These are phyloP conservation scores for Rhimphoctona megacephalus DNA, from an alignment of 2,888 invertebrate genomes.

Conservation along the genomic window DNA sequence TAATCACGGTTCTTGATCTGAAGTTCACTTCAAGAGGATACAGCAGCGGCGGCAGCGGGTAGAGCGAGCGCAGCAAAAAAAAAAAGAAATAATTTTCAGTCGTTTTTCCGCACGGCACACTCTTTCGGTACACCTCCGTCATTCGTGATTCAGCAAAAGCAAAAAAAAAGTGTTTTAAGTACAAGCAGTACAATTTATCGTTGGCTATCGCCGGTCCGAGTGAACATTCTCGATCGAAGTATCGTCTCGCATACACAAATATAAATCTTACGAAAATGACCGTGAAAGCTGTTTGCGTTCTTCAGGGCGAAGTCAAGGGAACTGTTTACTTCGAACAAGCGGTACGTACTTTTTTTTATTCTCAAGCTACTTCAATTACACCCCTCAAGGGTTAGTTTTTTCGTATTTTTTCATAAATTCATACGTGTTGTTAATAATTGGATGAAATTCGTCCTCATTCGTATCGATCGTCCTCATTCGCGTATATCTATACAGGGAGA, in stretches of 20 bases:
- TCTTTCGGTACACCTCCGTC: conserved; percentile 37
- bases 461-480: conserved; percentile 20
- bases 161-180: conserved; percentile 30
- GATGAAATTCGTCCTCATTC: neutral
- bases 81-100: conserved; percentile 38
- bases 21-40: conserved; percentile 32
- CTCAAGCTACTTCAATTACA: conserved; percentile 7
- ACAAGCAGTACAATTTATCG: conserved; percentile 17
- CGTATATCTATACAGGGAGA: conserved; percentile 85
- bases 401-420: neutral
- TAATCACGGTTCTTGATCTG: neutral
- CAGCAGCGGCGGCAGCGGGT: neutral
- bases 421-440: neutral
- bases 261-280: conserved; percentile 80
- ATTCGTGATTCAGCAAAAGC: conserved; percentile 72
- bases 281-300: conserved; percentile 93
- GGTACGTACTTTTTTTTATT: conserved; percentile 84
- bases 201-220: conserved; percentile 21
- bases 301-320: conserved; percentile 94
- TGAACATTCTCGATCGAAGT: conserved; percentile 58
- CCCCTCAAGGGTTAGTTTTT: neutral
- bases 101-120: conserved; percentile 69
- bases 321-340: conserved; percentile 92
- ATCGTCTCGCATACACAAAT: conserved; percentile 1
- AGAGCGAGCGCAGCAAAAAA: conserved; percentile 14